Evolutionary conservation across 2,797 vertebrate species (phyloP), one percentile per base, ranked within the genome.

Genomic region (Eospalax fontanierii): DNA sequence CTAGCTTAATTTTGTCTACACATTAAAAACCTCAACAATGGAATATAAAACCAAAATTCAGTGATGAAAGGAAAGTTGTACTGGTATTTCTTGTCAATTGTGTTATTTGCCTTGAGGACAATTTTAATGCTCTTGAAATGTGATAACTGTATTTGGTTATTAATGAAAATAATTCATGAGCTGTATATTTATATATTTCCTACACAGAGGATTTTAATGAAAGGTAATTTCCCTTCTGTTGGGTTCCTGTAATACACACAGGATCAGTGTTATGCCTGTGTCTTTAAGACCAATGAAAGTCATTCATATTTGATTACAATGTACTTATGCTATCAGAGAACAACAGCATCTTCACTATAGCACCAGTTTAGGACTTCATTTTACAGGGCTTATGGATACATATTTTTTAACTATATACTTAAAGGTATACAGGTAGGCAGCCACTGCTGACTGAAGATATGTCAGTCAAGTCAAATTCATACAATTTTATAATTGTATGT

Each of bases 221-320:
- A 90, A 86, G 21, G 16, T 76, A 43, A 50, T 85, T 79, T 93
- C 86, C 57, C 54, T 95, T 82, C 21, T 6, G 79, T 2, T 75
- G 81, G 71, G 2, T 91, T 80, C 30, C 33, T 91, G 5, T 94
- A 87, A 84, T 92, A 91, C 40, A 50, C 75, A 57, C 5, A 59
- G 35, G 50, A 93, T 66, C 14, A 75, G 12, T 82, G 3, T 87
- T 89, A 78, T 83, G 61, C 11, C 4, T 83, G 65, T 10, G 89
- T 89, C 90, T 93, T 61, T 9, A 81, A 85, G 57, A 87, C 33
- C 65, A 33, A 30, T 65, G 50, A 87, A 93, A 86, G 50, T 70
- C 22, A 83, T 89, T 95, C 22, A 71, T 7, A 86, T 96, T 93
- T 96, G 50, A 21, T 70, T 90, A 50, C 22, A 85, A 63, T 83